phyloP scores from a whole-genome alignment of 2,797 vertebrate genomes.

The Heterohyrax brucei region DNA sequence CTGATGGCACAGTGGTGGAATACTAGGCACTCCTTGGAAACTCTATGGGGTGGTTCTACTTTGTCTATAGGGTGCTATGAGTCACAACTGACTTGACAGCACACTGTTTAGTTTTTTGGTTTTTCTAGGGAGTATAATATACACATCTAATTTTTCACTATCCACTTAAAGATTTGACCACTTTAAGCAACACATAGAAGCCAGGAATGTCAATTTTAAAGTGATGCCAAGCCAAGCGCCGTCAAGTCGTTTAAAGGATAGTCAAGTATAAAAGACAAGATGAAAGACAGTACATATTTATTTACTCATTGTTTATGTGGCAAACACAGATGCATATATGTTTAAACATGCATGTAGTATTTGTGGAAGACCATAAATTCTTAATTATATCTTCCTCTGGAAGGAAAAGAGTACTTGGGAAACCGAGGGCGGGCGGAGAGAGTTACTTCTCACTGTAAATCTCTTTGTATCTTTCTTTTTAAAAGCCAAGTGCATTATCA shows the following conservation, averaged over 20 bases:
- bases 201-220: conserved; percentile 26
- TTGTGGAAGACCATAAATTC: conserved; percentile 21
- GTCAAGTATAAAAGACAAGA: conserved; percentile 37
- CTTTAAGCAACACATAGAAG: conserved; percentile 44
- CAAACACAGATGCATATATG: neutral
- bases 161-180: conserved; percentile 29
- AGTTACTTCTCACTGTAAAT: neutral
- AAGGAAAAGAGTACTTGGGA: neutral
- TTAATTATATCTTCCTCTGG: neutral
- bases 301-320: neutral
- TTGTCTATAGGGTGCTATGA: too few species aligned
- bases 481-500: neutral
- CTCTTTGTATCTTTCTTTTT: neutral
- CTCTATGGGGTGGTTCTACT: too few species aligned
- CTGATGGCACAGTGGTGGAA: too few species aligned
- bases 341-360: conserved; percentile 25
- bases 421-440: neutral
- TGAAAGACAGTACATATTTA: neutral
- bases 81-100: too few species aligned
- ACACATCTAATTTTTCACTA: neutral
- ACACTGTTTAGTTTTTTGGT: too few species aligned
- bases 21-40: too few species aligned
- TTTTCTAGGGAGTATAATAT: neutral
- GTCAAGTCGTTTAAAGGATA: neutral
- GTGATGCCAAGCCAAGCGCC: neutral